Evolutionary conservation across 2,888 invertebrate species (phyloP), one percentile per base, ranked within the genome.

Genomic region (Lithophane socia): DNA sequence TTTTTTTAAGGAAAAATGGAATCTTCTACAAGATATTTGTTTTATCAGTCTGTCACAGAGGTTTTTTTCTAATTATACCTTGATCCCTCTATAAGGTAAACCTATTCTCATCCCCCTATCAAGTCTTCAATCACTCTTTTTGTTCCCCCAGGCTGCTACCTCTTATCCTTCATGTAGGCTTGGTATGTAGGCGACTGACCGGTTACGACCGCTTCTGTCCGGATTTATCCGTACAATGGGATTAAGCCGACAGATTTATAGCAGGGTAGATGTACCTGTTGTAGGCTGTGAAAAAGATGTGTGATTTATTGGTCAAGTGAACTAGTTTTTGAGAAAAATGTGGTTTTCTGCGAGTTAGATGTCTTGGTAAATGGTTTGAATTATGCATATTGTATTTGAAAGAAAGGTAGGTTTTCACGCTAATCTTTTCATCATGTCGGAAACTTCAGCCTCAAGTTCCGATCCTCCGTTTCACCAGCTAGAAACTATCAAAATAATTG

Each of bases 161-260:
- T 65, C 58, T 56, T 70, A 58, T 54, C 61, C 64, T 2, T 60
- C 74, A 75, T 76, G 68, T 65, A 72, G 75, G 60, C 75, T 68
- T 73, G 64, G 67, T 80, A 87, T 75, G 75, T 78, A 81, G 88
- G 87, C 85, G 76, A 81, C 29, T 86, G 87, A 86, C 87, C 87
- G 74, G 87, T 72, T 84, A 84, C 76, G 75, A 74, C 65, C 73
- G 71, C 13, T 61, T 52, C 44, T 54, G 44, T 65, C 84, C 75
- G 78, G 76, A 75, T 79, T 77, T 79, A 21, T 24, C 21, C 74
- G 67, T n/a, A 85, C 81, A 88, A 86, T 85, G 64, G 80, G 77
- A 88, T 88, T 83, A 86, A 77, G 61, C 68, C 54, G 42, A 37
- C 63, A 86, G 82, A 84, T 86, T 88, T 88, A 88, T 84, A 65